A percentile compares a stretch with the other conserved stretches of the same genome.
Evolutionary conservation across 2,888 invertebrate genomes (phyloP).

Genomic region (Flexamia atlantica): DNA sequence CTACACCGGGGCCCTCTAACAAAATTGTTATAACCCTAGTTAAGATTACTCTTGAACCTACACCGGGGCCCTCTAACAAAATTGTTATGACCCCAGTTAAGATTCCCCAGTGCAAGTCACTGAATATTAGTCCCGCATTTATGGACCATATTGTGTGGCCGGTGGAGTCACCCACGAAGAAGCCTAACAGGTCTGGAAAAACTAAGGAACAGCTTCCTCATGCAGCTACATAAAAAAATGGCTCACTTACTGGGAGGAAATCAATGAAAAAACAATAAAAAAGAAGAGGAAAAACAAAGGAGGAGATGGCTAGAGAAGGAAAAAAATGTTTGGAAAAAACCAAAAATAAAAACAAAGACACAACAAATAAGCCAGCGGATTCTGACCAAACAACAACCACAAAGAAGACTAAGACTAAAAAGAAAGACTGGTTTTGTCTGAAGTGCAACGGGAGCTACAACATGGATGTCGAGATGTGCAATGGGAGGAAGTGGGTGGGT

Average conservation of each 20-base stretch:
- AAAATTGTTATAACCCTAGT: conserved; percentile 49
- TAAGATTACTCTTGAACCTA: conserved; percentile 27
- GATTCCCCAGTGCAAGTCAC: conserved; percentile 54
- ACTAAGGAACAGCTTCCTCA: conserved; percentile 49
- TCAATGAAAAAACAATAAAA: neutral
- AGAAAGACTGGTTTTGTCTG: conserved; percentile 37
- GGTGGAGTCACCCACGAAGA: conserved; percentile 45
- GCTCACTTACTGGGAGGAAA: conserved; percentile 41
- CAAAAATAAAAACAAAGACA: too few relatives aligned
- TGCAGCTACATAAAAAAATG: conserved; percentile 47
- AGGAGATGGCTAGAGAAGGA: neutral
- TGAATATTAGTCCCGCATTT: conserved; percentile 55
- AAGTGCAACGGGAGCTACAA: conserved; percentile 31
- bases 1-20: neutral
- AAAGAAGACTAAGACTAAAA: neutral
- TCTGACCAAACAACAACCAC: conserved; percentile 1
- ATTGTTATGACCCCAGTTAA: conserved; percentile 49
- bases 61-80: conserved; percentile 20
- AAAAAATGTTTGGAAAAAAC: neutral
- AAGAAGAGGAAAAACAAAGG: neutral
- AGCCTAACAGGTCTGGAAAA: conserved; percentile 45
- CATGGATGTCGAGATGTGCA: conserved; percentile 37
- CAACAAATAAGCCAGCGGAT: too few relatives aligned
- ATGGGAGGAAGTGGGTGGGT: conserved; percentile 37
- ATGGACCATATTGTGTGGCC: conserved; percentile 52